Evolutionary conservation across 2,797 vertebrate species (phyloP).

Genomic region (Paramormyrops hopkinsi): DNA sequence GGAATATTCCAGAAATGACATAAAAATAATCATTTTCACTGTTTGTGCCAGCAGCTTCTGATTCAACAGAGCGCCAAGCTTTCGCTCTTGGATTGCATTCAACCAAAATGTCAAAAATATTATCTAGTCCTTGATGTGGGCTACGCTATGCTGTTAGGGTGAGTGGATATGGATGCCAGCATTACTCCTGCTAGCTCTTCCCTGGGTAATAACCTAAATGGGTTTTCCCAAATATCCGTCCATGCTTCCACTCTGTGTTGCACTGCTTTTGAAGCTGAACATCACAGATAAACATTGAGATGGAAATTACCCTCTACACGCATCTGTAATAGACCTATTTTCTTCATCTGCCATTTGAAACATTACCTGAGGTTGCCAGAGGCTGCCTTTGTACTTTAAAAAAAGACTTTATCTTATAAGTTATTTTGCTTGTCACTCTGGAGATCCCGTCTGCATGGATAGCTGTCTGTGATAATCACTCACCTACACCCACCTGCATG

Average conservation of each 20-base stretch:
- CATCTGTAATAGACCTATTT: neutral
- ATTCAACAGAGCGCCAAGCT: neutral
- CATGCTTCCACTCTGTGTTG: neutral
- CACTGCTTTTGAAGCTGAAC: neutral
- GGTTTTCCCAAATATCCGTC: neutral
- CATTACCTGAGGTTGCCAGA: neutral
- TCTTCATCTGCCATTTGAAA: neutral
- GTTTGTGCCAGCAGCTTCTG: neutral
- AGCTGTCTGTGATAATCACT: neutral
- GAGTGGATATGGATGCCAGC: neutral
- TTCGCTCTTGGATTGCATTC: neutral
- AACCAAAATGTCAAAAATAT: neutral
- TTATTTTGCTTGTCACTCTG: neutral
- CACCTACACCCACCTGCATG: neutral
- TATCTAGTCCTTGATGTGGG: neutral
- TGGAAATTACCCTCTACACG: neutral
- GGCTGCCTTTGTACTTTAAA: neutral
- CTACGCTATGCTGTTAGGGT: neutral
- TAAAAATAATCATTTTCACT: neutral
- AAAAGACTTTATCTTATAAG: neutral
- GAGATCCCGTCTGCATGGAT: neutral
- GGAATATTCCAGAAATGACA: neutral
- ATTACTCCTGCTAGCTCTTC: neutral
- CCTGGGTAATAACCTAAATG: slow-evolving; percentile 2
- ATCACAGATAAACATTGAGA: neutral